Base-by-base conservation (phyloP, 1,140 invertebrate genomes). In the Zaprionus ornatus region DNA sequence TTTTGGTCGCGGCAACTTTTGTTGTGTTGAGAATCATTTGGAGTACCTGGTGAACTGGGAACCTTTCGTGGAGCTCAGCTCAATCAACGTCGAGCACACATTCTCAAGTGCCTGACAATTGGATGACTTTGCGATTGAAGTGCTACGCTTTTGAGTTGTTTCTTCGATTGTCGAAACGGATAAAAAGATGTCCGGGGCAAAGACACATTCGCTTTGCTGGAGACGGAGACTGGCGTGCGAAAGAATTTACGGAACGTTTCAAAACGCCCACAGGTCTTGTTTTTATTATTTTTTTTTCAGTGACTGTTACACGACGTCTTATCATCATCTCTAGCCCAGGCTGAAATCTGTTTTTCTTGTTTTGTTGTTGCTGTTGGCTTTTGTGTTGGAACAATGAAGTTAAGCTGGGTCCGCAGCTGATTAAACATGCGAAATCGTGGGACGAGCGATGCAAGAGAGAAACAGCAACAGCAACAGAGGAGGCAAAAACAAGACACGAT, bases 401-500 rank as follows among this genome's bases (percentile, higher is more conserved):
- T 81, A 77, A 82, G 81, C 79, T 77, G 64, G 77, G 69, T 23
- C 74, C 71, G 79, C 84, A 84, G 81, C 70, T 88, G 85, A 85
- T 88, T 88, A 88, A 90, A 88, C 85, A 90, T 90, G 81, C 85
- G 80, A 90, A 90, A 90, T 90, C 85, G 85, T 85, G 84, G 35
- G 77, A 80, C 50, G 74, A 82, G 72, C 65, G 63, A 64, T 76
- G 63, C n/a, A 42, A 50, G 3, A 29, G 4, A 17, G 9, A 21
- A 29, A 32, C 13, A 15, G 17, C 9, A 60, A 42, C 25, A 60
- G n/a, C 21, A 27, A 65, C 29, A 66, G 29, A 32, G 29, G 29
- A 32, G 29, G 29, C 29, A 17, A 52, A 27, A 21, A 56, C 32
- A 64, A 56, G 40, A 85, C 79, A 84, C 71, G 69, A 82, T 71